A percentile compares a stretch with the other conserved stretches of the same genome.
These are phyloP conservation scores for Euura lappo DNA, from an alignment of 1,140 invertebrate species.

Conservation along the genomic window DNA sequence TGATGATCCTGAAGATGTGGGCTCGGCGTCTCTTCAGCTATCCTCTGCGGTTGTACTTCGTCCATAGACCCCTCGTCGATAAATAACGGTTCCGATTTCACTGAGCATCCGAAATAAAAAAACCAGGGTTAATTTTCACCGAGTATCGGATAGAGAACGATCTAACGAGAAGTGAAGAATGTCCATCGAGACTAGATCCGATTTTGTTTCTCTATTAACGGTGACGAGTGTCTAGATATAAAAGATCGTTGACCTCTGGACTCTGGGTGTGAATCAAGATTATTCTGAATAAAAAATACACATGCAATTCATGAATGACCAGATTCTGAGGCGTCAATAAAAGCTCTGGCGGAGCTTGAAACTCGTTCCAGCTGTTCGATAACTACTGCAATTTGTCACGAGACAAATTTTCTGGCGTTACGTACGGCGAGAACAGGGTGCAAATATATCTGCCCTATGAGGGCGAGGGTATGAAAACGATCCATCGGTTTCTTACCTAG, in stretches of 20 bases:
- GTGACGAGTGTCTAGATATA: not conserved
- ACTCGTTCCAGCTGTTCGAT: no score
- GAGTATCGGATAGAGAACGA: not conserved
- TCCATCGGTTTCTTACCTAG: slow-evolving; percentile 42
- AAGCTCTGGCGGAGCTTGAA: no score
- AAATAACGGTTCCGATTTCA: slow-evolving; percentile 51
- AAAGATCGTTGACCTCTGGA: no score
- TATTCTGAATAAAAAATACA: no score
- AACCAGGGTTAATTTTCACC: not conserved
- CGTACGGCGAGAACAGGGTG: no score
- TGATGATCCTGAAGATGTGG: slow-evolving; percentile 84
- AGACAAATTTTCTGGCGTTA: no score
- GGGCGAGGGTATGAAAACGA: not conserved
- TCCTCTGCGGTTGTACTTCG: slow-evolving; percentile 53
- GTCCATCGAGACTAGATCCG: no score
- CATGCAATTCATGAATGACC: no score
- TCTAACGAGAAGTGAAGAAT: not conserved
- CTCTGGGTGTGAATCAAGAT: no score
- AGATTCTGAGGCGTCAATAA: no score
- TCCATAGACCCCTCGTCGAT: slow-evolving; percentile 54
- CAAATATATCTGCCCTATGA: not conserved
- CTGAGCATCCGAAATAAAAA: slow-evolving; percentile 28
- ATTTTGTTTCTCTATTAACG: not conserved
- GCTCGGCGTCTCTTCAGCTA: slow-evolving; percentile 65
- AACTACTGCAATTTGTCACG: no score